These are phyloP conservation scores for Sarotherodon lohbergeri DNA, from an alignment of 2,113 vertebrate species.

Conservation along the genomic window DNA sequence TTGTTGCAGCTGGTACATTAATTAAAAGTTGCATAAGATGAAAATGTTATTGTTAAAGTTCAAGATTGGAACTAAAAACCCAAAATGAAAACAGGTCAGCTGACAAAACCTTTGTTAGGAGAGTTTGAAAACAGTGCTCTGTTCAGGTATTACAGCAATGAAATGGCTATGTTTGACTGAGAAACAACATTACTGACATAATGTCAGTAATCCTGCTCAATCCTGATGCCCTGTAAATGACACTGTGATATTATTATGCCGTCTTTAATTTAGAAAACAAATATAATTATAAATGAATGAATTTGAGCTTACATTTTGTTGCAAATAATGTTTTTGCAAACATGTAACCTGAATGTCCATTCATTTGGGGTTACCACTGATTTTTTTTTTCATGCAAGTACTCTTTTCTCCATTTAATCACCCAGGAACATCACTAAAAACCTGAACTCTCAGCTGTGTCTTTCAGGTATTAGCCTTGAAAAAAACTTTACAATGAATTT, in stretches of 20 bases:
- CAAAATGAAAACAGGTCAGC: neutral
- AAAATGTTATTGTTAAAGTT: neutral
- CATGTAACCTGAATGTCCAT: accelerated
- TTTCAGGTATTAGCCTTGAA: neutral
- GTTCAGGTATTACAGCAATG: neutral
- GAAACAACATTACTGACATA: neutral
- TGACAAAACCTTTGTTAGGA: neutral
- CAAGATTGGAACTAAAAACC: neutral
- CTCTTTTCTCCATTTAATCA: neutral
- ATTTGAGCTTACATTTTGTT: neutral
- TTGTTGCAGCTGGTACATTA: neutral
- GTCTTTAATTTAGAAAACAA: neutral
- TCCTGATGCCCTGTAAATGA: neutral
- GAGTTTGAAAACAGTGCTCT: neutral
- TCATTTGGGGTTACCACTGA: accelerated
- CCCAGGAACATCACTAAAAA: neutral
- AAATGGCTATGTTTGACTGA: neutral
- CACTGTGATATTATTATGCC: accelerated
- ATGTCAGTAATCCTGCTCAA: neutral
- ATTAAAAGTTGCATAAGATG: neutral
- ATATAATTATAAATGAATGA: accelerated
- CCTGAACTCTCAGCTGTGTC: neutral
- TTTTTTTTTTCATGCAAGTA: neutral
- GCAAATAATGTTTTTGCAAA: accelerated
- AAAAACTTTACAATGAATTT: neutral